phyloP scores from a whole-genome alignment of 1,140 invertebrate genomes.

The Trachelipus rathkii region DNA sequence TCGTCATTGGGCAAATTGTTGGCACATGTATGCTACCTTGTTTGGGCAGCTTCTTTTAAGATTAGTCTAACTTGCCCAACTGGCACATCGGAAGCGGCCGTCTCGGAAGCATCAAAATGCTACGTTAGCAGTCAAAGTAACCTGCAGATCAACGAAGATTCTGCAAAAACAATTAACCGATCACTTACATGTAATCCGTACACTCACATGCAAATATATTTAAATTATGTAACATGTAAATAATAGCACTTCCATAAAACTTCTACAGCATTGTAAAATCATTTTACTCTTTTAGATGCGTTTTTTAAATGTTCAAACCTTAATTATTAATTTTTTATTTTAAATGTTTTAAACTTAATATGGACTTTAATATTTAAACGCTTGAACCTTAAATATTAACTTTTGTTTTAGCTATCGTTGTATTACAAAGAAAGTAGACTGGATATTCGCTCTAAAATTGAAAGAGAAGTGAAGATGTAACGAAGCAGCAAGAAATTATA shows the following conservation, averaged over 20 bases:
- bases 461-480: too few relatives aligned
- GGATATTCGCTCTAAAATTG: too few relatives aligned
- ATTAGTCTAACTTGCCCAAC: conserved; percentile 67
- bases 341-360: neutral
- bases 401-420: too few relatives aligned
- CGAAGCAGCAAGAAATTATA: too few relatives aligned
- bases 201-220: neutral
- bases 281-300: neutral
- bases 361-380: too few relatives aligned
- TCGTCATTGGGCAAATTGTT: conserved; percentile 51
- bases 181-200: neutral
- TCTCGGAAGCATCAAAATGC: conserved; percentile 86
- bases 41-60: conserved; percentile 56
- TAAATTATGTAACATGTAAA: neutral
- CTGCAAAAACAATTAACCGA: conserved; percentile 51
- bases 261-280: neutral
- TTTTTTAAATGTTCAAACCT: neutral
- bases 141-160: conserved; percentile 81
- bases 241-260: neutral
- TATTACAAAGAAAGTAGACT: too few relatives aligned
- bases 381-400: too few relatives aligned
- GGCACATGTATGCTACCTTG: conserved; percentile 59
- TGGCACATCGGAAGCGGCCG: conserved; percentile 65
- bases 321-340: neutral
- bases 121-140: conserved; percentile 75